Base-by-base conservation (phyloP, 1,140 invertebrate species). In the Lordiphosa collinella region DNA sequence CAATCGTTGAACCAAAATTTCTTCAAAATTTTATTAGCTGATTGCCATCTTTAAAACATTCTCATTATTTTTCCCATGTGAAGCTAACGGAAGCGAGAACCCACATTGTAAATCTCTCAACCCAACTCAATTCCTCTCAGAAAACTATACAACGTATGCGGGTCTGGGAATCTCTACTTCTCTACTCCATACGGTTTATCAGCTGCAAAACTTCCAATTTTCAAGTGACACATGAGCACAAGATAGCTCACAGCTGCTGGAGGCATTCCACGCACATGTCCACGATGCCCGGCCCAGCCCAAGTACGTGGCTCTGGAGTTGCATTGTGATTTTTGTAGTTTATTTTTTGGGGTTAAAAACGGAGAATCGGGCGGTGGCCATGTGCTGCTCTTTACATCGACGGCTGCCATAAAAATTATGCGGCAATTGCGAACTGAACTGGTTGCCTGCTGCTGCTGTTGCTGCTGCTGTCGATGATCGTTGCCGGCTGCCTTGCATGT, bases 211-310 rank as follows among this genome's bases (percentile, higher is more conserved):
- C 46, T 66, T 57, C 53, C 52, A 60, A 58, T 25, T 44, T 44
- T 44, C 65, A 68, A 38, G 44, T 57, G 59, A 48, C 59, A 66
- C 50, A 64, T 56, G 51, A 56, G 63, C 56, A 62, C 49, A 58
- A 38, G 67, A 57, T 50, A 58, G 35, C 46, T 34, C 51, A 70
- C 78, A 84, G 78, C 78, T 82, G 78, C 78, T 31, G 11, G 31
- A 37, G 78, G 68, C 79, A 82, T 84, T 82, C 76, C 71, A 54
- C 62, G 76, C 78, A 82, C 63, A 84, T 84, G 78, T 84, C 59
- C 54, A 65, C 44, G 62, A 11, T 7, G n/a, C 41, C 35, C 25
- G 18, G 12, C 11, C 31, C 4, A 14, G 32, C 11, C 43, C 22
- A 22, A 13, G 22, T 35, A 11, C 29, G 11, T 25, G n/a, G 16